Conservation (phyloP, 2,797 vertebrate species). For the Aldrovandia affinis region DNA sequence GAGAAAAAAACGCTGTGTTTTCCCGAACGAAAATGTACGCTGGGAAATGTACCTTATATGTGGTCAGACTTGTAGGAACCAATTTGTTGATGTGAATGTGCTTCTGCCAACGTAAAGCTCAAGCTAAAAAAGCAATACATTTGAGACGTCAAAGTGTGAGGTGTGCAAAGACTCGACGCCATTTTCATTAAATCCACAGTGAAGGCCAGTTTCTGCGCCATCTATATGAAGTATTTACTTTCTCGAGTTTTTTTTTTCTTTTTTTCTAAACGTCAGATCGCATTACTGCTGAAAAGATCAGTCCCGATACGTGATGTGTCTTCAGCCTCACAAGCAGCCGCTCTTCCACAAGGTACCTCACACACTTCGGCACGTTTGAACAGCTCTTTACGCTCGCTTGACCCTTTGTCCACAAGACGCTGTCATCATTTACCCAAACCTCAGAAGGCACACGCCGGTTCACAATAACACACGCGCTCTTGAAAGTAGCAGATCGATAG, state of each 20-base stretch:
- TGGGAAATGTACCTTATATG: conserved; percentile 33
- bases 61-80: conserved; percentile 25
- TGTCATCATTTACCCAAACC: neutral
- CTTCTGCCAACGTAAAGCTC: conserved; percentile 28
- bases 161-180: neutral
- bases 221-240: neutral
- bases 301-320: neutral
- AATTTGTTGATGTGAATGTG: conserved; percentile 23
- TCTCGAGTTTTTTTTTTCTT: neutral
- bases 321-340: neutral
- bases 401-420: neutral
- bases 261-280: neutral
- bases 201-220: neutral
- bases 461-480: too few relatives aligned
- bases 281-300: neutral
- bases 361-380: neutral
- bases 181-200: conserved; percentile 13
- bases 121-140: conserved; percentile 22
- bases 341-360: neutral
- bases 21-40: conserved; percentile 25
- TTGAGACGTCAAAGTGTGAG: neutral
- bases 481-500: conserved; percentile 12
- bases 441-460: neutral
- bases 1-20: too few relatives aligned
- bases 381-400: neutral